Conservation (phyloP, 2,888 invertebrate species). For the Oscheius sp. region DNA sequence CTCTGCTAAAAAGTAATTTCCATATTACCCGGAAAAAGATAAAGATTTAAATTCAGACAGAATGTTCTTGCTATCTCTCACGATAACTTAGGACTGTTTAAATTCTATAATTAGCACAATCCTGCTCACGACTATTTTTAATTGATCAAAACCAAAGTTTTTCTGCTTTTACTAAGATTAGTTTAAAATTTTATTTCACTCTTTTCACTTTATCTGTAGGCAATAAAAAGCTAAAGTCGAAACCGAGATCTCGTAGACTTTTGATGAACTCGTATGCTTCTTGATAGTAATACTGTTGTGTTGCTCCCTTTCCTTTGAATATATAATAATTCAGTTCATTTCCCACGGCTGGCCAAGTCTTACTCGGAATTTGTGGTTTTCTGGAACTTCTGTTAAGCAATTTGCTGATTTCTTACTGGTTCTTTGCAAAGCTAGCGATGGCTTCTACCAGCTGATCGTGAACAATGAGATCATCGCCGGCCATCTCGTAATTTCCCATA, state of each 20-base stretch:
- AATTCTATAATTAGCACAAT: too few relatives aligned
- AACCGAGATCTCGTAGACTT: neutral
- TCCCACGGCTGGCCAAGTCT: neutral
- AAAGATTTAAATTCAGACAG: too few relatives aligned
- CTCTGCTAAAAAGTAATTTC: too few relatives aligned
- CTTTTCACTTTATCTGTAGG: too few relatives aligned
- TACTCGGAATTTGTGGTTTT: neutral
- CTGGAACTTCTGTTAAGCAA: neutral
- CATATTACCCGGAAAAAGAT: too few relatives aligned
- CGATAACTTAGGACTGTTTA: too few relatives aligned
- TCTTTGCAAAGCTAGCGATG: neutral
- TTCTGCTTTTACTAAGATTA: too few relatives aligned
- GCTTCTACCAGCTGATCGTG: neutral
- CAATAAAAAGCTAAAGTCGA: neutral
- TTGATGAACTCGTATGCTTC: neutral
- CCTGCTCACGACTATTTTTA: too few relatives aligned
- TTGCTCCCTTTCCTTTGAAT: neutral
- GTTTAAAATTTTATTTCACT: too few relatives aligned
- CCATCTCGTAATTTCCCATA: neutral
- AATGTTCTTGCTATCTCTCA: too few relatives aligned
- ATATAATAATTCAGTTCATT: neutral
- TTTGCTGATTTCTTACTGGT: neutral
- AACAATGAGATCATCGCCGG: neutral
- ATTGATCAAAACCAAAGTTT: too few relatives aligned
- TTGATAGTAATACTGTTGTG: neutral